These are phyloP conservation scores for Acholoe squamosa DNA, from an alignment of 2,888 invertebrate genomes.

Conservation along the genomic window DNA sequence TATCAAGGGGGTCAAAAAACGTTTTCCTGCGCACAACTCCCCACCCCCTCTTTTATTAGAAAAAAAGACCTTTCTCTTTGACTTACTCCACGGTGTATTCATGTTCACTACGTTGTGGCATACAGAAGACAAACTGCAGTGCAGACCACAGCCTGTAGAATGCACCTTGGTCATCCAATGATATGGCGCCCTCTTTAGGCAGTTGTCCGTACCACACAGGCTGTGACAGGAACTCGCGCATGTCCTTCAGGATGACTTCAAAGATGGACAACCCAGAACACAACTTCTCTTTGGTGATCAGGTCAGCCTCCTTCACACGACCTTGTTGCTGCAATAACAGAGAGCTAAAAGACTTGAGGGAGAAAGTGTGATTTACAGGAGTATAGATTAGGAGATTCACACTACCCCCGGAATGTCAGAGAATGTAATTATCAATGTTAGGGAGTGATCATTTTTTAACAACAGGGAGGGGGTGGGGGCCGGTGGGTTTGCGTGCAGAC, in stretches of 20 bases:
- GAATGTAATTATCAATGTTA: no score
- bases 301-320: constrained; percentile 87
- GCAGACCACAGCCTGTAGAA: constrained; percentile 97
- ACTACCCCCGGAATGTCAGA: no score
- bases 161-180: constrained; percentile 96
- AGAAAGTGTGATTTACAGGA: no score
- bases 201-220: constrained; percentile 64
- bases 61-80: no score
- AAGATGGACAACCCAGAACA: constrained; percentile 98
- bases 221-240: constrained; percentile 81
- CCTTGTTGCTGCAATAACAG: constrained; percentile 70
- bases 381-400: no score
- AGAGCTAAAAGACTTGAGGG: no score
- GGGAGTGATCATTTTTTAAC: no score
- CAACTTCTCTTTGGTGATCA: constrained; percentile 95
- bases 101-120: constrained; percentile 87
- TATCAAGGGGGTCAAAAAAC: no score
- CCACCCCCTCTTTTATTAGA: no score
- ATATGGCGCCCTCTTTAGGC: constrained; percentile 92
- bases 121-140: constrained; percentile 97
- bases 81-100: constrained; percentile 72
- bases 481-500: no score
- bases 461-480: no score
- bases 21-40: no score
- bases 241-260: constrained; percentile 93